Base-by-base conservation (phyloP, 2,888 invertebrate genomes). In the Megaustenia siamemsis region DNA sequence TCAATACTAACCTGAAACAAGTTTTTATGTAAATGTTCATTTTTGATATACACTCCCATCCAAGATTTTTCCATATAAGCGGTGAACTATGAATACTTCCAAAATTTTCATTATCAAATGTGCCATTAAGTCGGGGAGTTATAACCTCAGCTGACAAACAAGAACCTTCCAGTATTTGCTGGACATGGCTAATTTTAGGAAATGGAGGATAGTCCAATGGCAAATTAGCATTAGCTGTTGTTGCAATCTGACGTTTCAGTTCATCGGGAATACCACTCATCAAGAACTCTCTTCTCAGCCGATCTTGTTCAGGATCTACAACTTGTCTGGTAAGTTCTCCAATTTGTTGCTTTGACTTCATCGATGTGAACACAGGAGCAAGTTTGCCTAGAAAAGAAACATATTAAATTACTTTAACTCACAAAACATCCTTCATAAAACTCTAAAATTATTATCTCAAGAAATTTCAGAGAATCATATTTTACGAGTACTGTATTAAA, bases 261-360 rank as follows among this genome's bases (percentile, higher is more conserved):
- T 90, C 91, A 0, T 91, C 91, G 28, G 93, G 93, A 10, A 93
- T 90, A 2, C 93, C 93, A 86, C 93, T 93, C 90, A 92, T 90
- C 43, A 93, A 87, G 83, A 93, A 93, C 24, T 89, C 89, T 53
- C 90, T 88, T 78, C 91, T 88, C 66, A 88, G 86, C 40, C 89
- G 89, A 0, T 89, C 86, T 38, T 87, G 86, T 83, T 92, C 92
- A 21, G 90, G 89, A 84, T 92, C 91, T 32, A 90, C 84, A 3
- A 80, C 56, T 12, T 84, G 86, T 73, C 83, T 82, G 5, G 69
- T 63, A n/a, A 43, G 75, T 32, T 43, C 66, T 24, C 80, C 83
- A 24, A 60, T 76, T 40, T 79, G 53, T n/a, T 86, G 86, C 63
- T 86, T 87, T 49, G 84, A 82, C 18, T 80, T 87, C 75, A 89